These are phyloP conservation scores for Gymnodraco acuticeps DNA, from an alignment of 2,797 vertebrate species.

Conservation along the genomic window DNA sequence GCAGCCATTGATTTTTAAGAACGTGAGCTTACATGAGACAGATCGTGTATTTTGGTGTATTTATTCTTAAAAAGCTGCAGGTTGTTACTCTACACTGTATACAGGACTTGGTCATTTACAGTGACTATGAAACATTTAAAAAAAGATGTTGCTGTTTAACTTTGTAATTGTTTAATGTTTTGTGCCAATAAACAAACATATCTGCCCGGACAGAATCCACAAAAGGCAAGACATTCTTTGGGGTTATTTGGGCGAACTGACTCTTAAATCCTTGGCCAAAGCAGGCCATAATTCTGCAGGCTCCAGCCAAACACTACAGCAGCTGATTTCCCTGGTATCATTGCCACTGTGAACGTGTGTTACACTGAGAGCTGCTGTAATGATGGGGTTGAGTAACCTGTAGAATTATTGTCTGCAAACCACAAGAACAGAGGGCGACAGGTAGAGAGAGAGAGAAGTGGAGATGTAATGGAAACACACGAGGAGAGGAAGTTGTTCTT, in stretches of 20 bases:
- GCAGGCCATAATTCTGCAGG: slow-evolving; percentile 23
- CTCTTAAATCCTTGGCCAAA: slow-evolving; percentile 15
- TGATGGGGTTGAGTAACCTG: slow-evolving; percentile 30
- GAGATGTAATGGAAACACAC: slow-evolving; percentile 22
- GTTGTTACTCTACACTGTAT: neutral
- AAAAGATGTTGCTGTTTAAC: slow-evolving; percentile 1
- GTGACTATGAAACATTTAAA: neutral
- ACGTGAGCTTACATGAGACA: neutral
- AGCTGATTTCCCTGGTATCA: slow-evolving; percentile 40
- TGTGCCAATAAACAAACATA: neutral
- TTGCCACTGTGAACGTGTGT: slow-evolving; percentile 25
- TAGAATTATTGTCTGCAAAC: slow-evolving; percentile 37
- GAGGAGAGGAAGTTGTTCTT: slow-evolving; percentile 35
- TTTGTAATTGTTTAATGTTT: neutral
- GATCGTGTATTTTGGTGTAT: neutral
- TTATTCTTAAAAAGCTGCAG: neutral
- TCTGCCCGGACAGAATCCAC: neutral
- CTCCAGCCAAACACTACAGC: slow-evolving; percentile 28
- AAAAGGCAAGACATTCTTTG: neutral
- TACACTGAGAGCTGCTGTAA: slow-evolving; percentile 45
- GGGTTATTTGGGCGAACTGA: slow-evolving; percentile 35
- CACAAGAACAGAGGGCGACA: slow-evolving; percentile 26
- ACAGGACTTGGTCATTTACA: neutral
- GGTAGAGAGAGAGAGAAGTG: slow-evolving; percentile 24
- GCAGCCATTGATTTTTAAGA: neutral